phyloP scores from a whole-genome alignment of 2,113 vertebrate genomes.

The Caranx melampygus region DNA sequence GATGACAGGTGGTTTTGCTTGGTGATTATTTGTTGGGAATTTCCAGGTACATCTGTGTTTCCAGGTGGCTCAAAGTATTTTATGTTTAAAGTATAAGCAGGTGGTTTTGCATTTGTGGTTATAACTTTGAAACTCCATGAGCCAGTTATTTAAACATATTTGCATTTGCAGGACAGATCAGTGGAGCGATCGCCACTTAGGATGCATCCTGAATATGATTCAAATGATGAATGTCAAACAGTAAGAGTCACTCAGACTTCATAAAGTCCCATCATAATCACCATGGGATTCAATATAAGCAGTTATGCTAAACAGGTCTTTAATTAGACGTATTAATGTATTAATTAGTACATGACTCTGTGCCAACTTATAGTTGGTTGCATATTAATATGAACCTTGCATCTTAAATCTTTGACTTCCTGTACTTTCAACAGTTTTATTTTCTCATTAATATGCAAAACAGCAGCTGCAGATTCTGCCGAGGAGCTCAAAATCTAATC shows the following conservation, averaged over 20 bases:
- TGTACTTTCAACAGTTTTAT: constrained; percentile 25
- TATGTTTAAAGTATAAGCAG: not conserved
- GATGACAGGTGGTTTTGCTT: not conserved
- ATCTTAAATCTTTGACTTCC: constrained; percentile 12
- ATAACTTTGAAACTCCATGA: not conserved
- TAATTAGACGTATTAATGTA: constrained; percentile 46
- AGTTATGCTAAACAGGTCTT: constrained; percentile 55
- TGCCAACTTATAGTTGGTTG: constrained; percentile 21
- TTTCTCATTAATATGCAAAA: constrained; percentile 56
- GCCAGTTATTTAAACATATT: constrained; percentile 54
- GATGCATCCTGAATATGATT: constrained; percentile 45
- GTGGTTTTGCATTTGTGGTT: not conserved
- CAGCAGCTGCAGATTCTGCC: constrained; percentile 26
- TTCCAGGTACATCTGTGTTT: not conserved
- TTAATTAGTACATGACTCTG: constrained; percentile 40
- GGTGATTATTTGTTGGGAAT: not conserved
- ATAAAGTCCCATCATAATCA: constrained; percentile 36
- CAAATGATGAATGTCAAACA: constrained; percentile 45
- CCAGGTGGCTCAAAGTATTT: not conserved
- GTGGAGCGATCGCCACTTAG: constrained; percentile 33
- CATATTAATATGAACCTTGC: constrained; percentile 15
- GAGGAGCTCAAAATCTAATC: constrained; percentile 53
- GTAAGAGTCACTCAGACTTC: constrained; percentile 45
- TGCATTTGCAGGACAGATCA: constrained; percentile 50
- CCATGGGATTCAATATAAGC: constrained; percentile 37